Evolutionary conservation across 2,888 invertebrate genomes (phyloP), one percentile per base, ranked within the genome.

Genomic region (Stenchaetothrips biformis): DNA sequence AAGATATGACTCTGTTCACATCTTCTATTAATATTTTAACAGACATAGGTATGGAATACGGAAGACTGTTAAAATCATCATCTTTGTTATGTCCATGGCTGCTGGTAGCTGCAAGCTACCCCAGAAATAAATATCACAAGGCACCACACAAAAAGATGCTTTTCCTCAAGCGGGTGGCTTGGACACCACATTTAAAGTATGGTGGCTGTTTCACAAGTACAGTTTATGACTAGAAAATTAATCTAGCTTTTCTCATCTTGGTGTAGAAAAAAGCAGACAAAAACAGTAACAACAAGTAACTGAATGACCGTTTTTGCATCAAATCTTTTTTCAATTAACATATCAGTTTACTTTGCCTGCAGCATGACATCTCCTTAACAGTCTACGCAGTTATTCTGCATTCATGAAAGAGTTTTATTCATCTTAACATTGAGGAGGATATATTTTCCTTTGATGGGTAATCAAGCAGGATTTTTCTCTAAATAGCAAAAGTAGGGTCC

Each of bases 401-500:
- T 37, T 37, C 37, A 37, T 37, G 37, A 37, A 37, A 37, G 37
- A 37, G 37, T 37, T 37, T 37, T 37, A 37, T 37, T 37, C 37
- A 37, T 37, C 37, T 37, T 2, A 37, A 37, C 37, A 37, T 37
- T 37, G 37, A 37, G 37, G 37, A 37, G 37, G 37, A 37, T 37
- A 37, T 37, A 37, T 37, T 37, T 37, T 2, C 37, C 37, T 37
- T 37, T 37, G 37, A 37, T 37, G 37, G 37, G 37, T 37, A 37
- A 37, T 37, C 37, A 37, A 37, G 59, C 8, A 81, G 59, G 79
- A 21, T 77, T 79, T 81, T 67, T 78, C 48, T 79, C 78, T 21
- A 81, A 79, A 59, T 48, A 81, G 53, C 47, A 48, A 48, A 80
- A 78, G 67, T 77, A 49, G 77, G 77, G 79, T 79, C 78, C 79